Evolutionary conservation across 2,888 invertebrate genomes (phyloP), one percentile per base, ranked within the genome.

Genomic region (Pyrocoelia pectoralis): DNA sequence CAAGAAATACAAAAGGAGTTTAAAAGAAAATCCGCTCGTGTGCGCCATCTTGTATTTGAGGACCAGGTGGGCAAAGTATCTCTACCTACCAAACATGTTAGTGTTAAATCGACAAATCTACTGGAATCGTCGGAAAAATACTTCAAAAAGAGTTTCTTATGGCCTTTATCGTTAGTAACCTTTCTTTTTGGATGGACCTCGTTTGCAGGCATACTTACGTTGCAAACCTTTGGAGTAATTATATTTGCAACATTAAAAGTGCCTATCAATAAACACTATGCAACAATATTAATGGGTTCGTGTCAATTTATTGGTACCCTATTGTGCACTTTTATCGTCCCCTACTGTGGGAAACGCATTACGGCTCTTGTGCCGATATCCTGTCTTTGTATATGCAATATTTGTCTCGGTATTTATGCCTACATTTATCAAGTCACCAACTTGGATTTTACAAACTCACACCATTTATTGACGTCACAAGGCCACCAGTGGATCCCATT

Each of bases 241-340:
- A 91, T 93, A 72, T 93, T 93, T 74, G 85, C 87, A 52, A 85
- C 85, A 62, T 76, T 93, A 24, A 85, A 89, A 46, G 88, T 91
- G 0, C 92, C 93, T 0, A 86, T 93, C 62, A 87, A 92, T 73
- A 88, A 89, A 74, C 92, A 91, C 79, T 87, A 88, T 62, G 92
- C 92, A 0, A 91, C 93, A 0, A 84, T 92, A 38, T 81, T 90
- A 17, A 81, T 93, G 17, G 93, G 92, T 0, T 78, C 88, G 10
- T 85, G 88, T 0, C 90, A 93, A 79, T 82, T 93, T 53, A 61
- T 88, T 0, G 92, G 92, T 0, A 86, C 90, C 0, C 77, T 87
- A 1, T 67, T 86, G 3, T 91, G 91, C 70, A 89, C 92, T 0
- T 57, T 84, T 1, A 79, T 89, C 2, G 89, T 93, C 0, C 90